These are phyloP conservation scores for Perca fluviatilis DNA, from an alignment of 2,113 vertebrate genomes.

Conservation along the genomic window DNA sequence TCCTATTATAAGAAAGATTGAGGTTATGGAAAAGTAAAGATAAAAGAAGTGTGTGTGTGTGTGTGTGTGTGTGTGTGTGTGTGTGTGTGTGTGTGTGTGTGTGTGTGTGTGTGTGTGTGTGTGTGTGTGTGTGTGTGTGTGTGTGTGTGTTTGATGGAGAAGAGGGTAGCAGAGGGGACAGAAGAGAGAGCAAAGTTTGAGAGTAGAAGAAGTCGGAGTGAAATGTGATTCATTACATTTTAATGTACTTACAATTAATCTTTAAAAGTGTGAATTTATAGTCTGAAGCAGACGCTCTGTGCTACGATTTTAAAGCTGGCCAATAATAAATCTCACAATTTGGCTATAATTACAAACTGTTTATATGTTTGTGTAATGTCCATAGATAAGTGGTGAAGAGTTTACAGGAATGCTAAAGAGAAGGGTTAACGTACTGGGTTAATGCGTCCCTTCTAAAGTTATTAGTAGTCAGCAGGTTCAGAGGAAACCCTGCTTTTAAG, in stretches of 20 bases:
- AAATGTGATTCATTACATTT: slow-evolving; percentile 47
- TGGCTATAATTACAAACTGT: slow-evolving; percentile 18
- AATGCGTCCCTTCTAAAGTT: not conserved
- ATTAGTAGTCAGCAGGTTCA: slow-evolving; percentile 1
- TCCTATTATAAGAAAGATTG: too few species aligned
- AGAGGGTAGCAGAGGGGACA: too few species aligned
- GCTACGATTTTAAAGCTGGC: not conserved
- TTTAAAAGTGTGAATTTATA: slow-evolving; percentile 21
- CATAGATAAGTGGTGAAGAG: not conserved
- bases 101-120: too few species aligned
- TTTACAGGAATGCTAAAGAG: slow-evolving; percentile 13
- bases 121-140: too few species aligned
- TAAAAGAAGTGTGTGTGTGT: not conserved
- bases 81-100: too few species aligned
- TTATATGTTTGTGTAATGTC: slow-evolving; percentile 16
- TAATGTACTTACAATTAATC: slow-evolving; percentile 39
- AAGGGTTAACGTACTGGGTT: not conserved
- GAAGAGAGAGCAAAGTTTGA: too few species aligned
- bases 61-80: too few species aligned
- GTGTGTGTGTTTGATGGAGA: too few species aligned
- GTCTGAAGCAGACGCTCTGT: not conserved
- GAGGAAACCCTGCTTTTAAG: slow-evolving; percentile 1
- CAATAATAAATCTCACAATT: slow-evolving; percentile 20
- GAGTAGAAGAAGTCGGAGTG: not conserved
- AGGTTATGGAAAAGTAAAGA: too few species aligned